Evolutionary conservation across 2,113 vertebrate genomes (phyloP), one percentile per base, ranked within the genome.

Genomic region (Electrona antarctica): DNA sequence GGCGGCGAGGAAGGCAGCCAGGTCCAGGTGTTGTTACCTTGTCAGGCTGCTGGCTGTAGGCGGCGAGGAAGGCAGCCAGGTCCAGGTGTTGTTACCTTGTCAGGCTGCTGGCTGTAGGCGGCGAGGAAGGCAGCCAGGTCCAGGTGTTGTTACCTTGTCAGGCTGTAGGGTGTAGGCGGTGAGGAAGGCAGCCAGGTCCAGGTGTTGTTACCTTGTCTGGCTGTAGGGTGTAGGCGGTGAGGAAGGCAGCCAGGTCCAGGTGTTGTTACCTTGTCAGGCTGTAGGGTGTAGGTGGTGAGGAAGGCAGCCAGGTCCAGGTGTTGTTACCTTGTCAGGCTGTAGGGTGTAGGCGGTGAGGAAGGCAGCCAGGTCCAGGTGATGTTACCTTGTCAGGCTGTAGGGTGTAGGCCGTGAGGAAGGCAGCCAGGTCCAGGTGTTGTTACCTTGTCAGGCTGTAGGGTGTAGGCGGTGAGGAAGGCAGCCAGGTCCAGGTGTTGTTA

Each of bases 271-370:
- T 21, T 21, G 21, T 21, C 21, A 21, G 21, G 21, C 21, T 21
- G 21, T 2, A 1, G 21, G 1, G 21, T 21, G 21, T 21, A 21
- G 21, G 21, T 2, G 1, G 21, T 90, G 73, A 95, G 88, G 77
- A 95, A 93, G 1, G 14, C 15, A 0, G 88, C 85, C 95, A 95
- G 79, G 89, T 92, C 94, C 94, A 95, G 2, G 63, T 84, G 76
- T 95, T 95, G 2, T 21, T 21, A 21, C 21, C 21, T 21, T 21
- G 21, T 21, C 21, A 21, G 21, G 21, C 21, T 21, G 21, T 2
- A 1, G 21, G 1, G 21, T 21, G 21, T 21, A 21, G 21, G 21
- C 21, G 1, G 21, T 90, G 73, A 95, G 88, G 77, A 95, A 93
- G 1, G 14, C 15, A 0, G 88, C 85, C 8, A 94, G 80, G 0